Conservation (phyloP, 2,888 invertebrate genomes). For the Agriopis aurantiaria region DNA sequence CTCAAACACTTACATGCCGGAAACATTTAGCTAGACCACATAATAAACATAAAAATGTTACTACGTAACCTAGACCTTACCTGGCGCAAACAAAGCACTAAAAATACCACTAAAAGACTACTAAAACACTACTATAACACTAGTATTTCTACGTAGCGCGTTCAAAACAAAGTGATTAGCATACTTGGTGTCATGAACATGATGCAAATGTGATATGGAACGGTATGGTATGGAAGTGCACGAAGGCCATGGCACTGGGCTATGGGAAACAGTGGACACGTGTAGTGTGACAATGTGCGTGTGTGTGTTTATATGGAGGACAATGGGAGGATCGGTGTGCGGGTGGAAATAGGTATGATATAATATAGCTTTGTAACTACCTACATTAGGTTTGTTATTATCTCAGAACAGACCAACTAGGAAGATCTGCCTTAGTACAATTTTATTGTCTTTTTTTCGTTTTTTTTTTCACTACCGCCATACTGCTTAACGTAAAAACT, state of each 20-base stretch:
- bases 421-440: too few species aligned
- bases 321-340: slow-evolving; percentile 16
- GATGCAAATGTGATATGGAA: slow-evolving; percentile 26
- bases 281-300: slow-evolving; percentile 2
- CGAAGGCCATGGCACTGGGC: slow-evolving; percentile 19
- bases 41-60: background rate
- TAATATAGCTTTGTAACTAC: background rate
- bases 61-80: slow-evolving; percentile 16
- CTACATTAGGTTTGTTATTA: background rate
- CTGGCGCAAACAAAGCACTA: slow-evolving; percentile 33
- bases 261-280: slow-evolving; percentile 17
- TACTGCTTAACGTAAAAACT: too few species aligned
- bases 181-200: slow-evolving; percentile 26
- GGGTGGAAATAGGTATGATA: background rate
- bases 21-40: slow-evolving; percentile 5
- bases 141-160: slow-evolving; percentile 21
- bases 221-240: slow-evolving; percentile 16
- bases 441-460: too few species aligned
- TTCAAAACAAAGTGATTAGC: slow-evolving; percentile 38
- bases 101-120: slow-evolving; percentile 20
- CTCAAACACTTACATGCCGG: slow-evolving; percentile 11
- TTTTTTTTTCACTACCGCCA: too few species aligned
- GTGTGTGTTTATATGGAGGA: slow-evolving; percentile 16
- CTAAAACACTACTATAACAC: slow-evolving; percentile 16
- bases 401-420: too few species aligned